Evolutionary conservation across 2,113 vertebrate species (phyloP).

Genomic region (Planiliza haematocheilus): DNA sequence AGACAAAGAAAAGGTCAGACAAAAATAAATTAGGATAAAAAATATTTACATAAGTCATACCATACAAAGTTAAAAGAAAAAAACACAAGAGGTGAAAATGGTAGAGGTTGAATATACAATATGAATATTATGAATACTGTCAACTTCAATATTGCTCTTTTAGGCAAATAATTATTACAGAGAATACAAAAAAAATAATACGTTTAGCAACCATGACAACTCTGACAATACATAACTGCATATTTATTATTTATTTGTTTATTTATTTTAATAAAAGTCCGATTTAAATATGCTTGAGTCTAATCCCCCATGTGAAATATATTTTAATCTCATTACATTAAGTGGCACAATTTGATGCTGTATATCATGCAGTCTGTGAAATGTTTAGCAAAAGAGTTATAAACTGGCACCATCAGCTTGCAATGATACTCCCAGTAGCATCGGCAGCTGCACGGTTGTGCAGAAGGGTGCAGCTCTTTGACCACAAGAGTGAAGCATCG

Average conservation of each 20-base stretch:
- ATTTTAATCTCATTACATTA: conserved; percentile 13
- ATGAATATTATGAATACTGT: too few species aligned
- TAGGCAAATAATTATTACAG: too few species aligned
- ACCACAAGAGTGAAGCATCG: conserved; percentile 33
- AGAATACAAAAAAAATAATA: too few species aligned
- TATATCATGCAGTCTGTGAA: not conserved
- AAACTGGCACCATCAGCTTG: not conserved
- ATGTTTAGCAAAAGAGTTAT: not conserved
- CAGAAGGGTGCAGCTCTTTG: conserved; percentile 33
- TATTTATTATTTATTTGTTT: not conserved
- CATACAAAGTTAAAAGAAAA: too few species aligned
- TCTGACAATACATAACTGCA: too few species aligned
- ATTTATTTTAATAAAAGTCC: not conserved
- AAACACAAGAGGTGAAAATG: too few species aligned
- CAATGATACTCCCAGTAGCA: not conserved
- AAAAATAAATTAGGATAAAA: too few species aligned
- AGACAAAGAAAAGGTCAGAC: too few species aligned
- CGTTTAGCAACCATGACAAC: too few species aligned
- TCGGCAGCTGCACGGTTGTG: conserved; percentile 13
- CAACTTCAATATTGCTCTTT: too few species aligned
- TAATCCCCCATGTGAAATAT: conserved; percentile 17
- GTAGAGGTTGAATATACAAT: too few species aligned
- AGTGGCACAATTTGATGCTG: not conserved
- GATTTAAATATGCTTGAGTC: not conserved
- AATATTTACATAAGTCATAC: too few species aligned